Conservation (phyloP, 2,113 vertebrate species). For the Sarotherodon lohbergeri region DNA sequence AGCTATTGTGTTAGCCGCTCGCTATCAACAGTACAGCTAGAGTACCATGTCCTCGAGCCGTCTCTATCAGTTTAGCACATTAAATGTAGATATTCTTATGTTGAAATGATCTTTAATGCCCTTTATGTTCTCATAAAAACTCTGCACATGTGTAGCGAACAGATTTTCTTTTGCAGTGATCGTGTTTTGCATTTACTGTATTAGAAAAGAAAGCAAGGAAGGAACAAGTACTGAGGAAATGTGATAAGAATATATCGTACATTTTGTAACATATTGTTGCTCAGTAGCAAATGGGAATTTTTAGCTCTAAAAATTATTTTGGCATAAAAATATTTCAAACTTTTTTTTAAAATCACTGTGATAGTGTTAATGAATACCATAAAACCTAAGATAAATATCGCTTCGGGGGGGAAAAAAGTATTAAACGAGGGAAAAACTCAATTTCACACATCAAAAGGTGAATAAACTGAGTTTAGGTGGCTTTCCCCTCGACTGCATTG, state of each 20-base stretch:
- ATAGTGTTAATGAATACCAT: not conserved
- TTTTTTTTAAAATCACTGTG: not conserved
- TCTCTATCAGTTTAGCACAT: not conserved
- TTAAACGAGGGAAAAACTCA: slow-evolving; percentile 28
- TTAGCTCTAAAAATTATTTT: not conserved
- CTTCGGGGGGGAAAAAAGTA: not conserved
- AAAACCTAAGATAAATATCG: not conserved
- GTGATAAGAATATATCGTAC: not conserved
- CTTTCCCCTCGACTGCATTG: slow-evolving; percentile 34
- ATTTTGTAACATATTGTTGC: not conserved
- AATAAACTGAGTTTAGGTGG: slow-evolving; percentile 39
- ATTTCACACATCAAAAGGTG: slow-evolving; percentile 62
- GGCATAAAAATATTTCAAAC: not conserved
- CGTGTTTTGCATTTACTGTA: not conserved
- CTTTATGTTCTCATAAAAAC: not conserved
- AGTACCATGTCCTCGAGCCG: not conserved
- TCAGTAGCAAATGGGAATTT: not conserved
- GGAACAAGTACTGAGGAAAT: not conserved
- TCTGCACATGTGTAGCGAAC: not conserved
- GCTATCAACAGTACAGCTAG: not conserved
- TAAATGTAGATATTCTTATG: not conserved
- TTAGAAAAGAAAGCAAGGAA: not conserved
- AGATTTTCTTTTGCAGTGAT: not conserved
- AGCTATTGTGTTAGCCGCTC: slow-evolving; percentile 7
- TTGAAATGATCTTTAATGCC: not conserved